Conservation (phyloP, 2,888 invertebrate species). For the Buathra laborator region DNA sequence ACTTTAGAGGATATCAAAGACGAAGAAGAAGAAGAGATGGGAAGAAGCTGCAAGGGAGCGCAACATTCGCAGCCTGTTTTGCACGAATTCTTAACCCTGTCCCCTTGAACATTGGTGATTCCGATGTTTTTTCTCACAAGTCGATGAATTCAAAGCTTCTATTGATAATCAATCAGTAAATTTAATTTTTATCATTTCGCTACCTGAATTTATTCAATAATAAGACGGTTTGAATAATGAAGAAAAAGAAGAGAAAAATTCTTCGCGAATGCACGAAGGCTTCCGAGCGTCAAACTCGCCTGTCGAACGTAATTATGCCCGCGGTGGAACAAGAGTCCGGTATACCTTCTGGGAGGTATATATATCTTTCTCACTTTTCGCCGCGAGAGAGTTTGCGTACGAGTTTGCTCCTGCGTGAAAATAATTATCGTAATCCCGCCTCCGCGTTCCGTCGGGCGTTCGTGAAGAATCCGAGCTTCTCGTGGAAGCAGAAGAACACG, state of each 20-base stretch:
- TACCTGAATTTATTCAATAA: background rate
- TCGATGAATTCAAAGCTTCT: background rate
- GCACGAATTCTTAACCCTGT: conserved; percentile 75
- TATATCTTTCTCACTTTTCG: conserved; percentile 49
- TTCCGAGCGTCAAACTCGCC: conserved; percentile 70
- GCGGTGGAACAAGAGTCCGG: conserved; percentile 1
- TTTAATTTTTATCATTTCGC: background rate
- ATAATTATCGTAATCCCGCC: conserved; percentile 75
- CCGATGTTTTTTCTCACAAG: conserved; percentile 7
- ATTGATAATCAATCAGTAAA: background rate
- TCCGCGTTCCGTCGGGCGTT: conserved; percentile 13
- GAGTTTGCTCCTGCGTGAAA: conserved; percentile 72
- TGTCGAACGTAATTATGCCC: conserved; percentile 72
- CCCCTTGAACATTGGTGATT: conserved; percentile 70
- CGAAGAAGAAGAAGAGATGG: conserved; percentile 33
- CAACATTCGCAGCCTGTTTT: conserved; percentile 75
- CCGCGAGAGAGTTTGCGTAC: conserved; percentile 55
- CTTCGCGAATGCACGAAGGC: background rate
- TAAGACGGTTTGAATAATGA: background rate
- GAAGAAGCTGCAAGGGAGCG: conserved; percentile 65
- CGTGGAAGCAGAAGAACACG: background rate
- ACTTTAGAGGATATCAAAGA: background rate
- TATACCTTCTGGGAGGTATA: conserved; percentile 73
- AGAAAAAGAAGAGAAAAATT: background rate
- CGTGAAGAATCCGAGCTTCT: background rate